Percentiles rank a stretch among this genome's conserved stretches.
These are phyloP conservation scores for Delphinapterus leucas DNA, from an alignment of 2,113 vertebrate genomes.

Conservation along the genomic window DNA sequence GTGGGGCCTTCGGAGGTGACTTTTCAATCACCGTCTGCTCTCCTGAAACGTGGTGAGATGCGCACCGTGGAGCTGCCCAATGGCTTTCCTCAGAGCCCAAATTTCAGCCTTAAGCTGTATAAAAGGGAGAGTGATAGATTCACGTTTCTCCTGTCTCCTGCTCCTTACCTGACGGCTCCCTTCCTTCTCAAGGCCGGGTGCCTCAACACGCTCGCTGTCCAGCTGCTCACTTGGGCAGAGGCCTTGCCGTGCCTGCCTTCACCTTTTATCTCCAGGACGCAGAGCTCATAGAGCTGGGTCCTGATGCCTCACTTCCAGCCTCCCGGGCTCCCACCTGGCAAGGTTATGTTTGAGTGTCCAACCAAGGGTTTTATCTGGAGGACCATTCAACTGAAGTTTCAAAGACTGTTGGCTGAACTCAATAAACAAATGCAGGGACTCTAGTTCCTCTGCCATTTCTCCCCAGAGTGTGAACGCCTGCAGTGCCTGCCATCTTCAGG, in stretches of 20 bases:
- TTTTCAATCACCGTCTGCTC: fast-evolving
- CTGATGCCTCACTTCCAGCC: fast-evolving
- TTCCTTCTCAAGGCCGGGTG: neutral
- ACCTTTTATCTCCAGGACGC: neutral
- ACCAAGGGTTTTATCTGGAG: conserved; percentile 63
- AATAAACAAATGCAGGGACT: conserved; percentile 48
- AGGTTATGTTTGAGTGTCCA: neutral
- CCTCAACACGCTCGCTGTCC: fast-evolving
- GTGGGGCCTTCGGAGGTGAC: too few species aligned
- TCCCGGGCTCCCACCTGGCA: neutral
- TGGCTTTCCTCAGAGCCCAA: neutral
- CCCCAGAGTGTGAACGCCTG: neutral
- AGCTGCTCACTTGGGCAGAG: neutral
- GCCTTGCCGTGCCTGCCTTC: neutral
- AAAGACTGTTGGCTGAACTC: conserved; percentile 68
- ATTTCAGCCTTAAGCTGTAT: too few species aligned
- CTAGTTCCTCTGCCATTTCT: conserved; percentile 19
- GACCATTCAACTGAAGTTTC: conserved; percentile 37
- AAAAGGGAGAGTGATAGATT: neutral
- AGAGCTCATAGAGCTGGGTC: too few species aligned
- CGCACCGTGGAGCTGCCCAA: neutral
- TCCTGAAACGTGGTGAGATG: neutral
- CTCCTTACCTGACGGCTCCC: neutral
- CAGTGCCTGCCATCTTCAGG: conserved; percentile 7
- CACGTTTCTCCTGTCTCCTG: neutral